Evolutionary conservation across 2,113 vertebrate species (phyloP).

Genomic region (Siniperca knerii): DNA sequence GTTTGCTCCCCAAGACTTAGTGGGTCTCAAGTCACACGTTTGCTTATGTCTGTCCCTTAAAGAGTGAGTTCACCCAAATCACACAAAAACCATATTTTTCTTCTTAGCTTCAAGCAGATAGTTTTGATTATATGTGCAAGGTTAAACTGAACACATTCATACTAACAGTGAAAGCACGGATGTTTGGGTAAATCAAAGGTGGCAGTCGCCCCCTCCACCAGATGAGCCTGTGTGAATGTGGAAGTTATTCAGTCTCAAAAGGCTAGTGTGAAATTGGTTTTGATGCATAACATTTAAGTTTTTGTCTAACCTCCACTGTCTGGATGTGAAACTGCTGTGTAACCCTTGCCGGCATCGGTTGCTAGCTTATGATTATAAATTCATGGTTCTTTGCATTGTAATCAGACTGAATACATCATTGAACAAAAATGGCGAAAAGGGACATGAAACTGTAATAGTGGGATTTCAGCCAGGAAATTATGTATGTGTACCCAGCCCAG

Average conservation of each 20-base stretch:
- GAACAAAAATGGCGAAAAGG: not conserved
- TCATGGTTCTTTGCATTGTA: not conserved
- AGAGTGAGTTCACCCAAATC: slow-evolving; percentile 10
- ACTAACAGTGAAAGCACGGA: not conserved
- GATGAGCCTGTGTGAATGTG: not conserved
- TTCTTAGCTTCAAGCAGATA: not conserved
- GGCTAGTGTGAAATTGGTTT: not conserved
- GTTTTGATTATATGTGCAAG: not conserved
- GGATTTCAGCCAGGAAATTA: not conserved
- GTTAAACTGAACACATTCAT: not conserved
- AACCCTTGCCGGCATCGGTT: not conserved
- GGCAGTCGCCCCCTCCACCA: not conserved
- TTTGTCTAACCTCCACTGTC: not conserved
- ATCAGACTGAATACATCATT: not conserved
- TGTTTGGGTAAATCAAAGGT: not conserved
- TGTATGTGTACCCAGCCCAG: not conserved
- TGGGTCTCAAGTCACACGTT: slow-evolving; percentile 22
- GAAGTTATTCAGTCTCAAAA: not conserved
- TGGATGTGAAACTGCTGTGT: not conserved
- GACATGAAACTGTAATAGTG: not conserved
- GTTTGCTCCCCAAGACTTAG: slow-evolving; percentile 21
- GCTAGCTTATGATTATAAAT: not conserved
- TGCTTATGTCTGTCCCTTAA: slow-evolving; percentile 8
- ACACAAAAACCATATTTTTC: slow-evolving; percentile 5
- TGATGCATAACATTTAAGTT: not conserved